Conservation (phyloP, 2,888 invertebrate genomes). For the Incurvaria masculella region DNA sequence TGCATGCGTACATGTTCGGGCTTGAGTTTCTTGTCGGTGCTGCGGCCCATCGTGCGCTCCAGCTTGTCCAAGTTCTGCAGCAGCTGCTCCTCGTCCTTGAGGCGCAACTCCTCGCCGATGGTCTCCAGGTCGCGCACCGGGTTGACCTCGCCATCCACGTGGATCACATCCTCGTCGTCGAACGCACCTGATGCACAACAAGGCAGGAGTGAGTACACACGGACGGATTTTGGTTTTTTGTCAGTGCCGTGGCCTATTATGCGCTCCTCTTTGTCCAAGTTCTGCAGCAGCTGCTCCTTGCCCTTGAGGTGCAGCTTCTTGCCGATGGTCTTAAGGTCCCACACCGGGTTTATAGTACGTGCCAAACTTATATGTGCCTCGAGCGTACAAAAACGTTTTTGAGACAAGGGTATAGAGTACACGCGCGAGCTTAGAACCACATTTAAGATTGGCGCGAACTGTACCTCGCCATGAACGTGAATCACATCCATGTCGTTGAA, state of each 20-base stretch:
- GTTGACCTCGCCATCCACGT: slow-evolving; percentile 98
- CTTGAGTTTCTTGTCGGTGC: slow-evolving; percentile 91
- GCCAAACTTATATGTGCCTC: too few relatives aligned
- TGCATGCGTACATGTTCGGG: slow-evolving; percentile 81
- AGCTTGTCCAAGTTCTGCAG: slow-evolving; percentile 78
- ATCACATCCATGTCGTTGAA: slow-evolving; percentile 98
- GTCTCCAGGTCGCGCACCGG: slow-evolving; percentile 96
- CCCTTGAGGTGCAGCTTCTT: slow-evolving; percentile 96
- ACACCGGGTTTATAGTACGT: slow-evolving; percentile 90
- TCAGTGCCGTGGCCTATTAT: slow-evolving; percentile 81
- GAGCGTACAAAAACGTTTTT: too few relatives aligned
- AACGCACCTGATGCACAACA: slow-evolving; percentile 79
- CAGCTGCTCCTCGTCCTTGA: slow-evolving; percentile 94
- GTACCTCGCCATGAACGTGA: slow-evolving; percentile 98
- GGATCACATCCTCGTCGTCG: slow-evolving; percentile 96
- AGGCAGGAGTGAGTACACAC: too few relatives aligned
- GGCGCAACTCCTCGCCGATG: slow-evolving; percentile 89
- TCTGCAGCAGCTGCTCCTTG: slow-evolving; percentile 78
- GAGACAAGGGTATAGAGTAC: too few relatives aligned
- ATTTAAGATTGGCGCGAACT: too few relatives aligned
- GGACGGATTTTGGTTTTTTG: slow-evolving; percentile 95
- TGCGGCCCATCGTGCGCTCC: slow-evolving; percentile 78
- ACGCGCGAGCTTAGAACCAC: too few relatives aligned
- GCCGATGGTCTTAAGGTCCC: slow-evolving; percentile 94
- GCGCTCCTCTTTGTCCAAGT: slow-evolving; percentile 84